phyloP scores from a whole-genome alignment of 2,113 vertebrate species.

The Cisticola juncidis region DNA sequence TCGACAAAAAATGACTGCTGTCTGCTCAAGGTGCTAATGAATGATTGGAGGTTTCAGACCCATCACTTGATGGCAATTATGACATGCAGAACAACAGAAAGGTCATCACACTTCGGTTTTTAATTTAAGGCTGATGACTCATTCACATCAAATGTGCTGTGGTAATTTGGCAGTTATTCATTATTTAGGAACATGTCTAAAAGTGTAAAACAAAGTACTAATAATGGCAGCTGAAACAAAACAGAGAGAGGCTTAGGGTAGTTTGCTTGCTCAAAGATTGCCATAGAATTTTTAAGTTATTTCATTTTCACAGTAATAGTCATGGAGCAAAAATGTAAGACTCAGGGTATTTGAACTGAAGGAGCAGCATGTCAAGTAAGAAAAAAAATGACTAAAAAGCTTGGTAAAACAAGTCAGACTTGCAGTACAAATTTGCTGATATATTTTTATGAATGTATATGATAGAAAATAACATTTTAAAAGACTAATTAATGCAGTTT shows the following conservation, averaged over 20 bases:
- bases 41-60: not conserved
- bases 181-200: not conserved
- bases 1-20: not conserved
- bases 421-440: not conserved
- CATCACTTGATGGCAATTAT: not conserved
- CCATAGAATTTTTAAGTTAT: not conserved
- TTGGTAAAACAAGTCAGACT: not conserved
- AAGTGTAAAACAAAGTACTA: not conserved
- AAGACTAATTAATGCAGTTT: not conserved
- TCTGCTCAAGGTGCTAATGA: not conserved
- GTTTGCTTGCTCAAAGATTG: not conserved
- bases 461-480: not conserved
- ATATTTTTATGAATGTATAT: not conserved
- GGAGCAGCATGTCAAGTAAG: not conserved
- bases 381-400: not conserved
- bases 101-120: not conserved
- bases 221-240: not conserved
- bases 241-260: not conserved
- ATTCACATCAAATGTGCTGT: not conserved
- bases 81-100: not conserved
- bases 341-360: not conserved
- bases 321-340: not conserved
- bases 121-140: not conserved
- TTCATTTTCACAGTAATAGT: not conserved
- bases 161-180: not conserved